phyloP scores from a whole-genome alignment of 2,113 vertebrate species.

The Lamprotornis superbus region DNA sequence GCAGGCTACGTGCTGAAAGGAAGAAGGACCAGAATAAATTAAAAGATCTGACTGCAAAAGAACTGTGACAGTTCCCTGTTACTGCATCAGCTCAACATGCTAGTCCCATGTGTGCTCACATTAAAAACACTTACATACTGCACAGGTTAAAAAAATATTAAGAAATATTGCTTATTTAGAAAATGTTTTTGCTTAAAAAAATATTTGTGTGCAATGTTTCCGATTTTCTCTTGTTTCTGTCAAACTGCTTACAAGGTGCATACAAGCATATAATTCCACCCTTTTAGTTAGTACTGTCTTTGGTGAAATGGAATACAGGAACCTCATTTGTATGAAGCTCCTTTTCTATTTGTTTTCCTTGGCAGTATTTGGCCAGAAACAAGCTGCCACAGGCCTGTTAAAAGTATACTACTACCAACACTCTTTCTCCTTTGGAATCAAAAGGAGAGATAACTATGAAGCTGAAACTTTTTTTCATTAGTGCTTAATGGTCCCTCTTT shows the following conservation, averaged over 20 bases:
- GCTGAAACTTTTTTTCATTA: background rate
- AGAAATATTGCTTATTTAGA: background rate
- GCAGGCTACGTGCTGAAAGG: constrained; percentile 67
- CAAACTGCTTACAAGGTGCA: background rate
- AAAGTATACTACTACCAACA: background rate
- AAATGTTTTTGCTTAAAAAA: background rate
- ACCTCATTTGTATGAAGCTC: background rate
- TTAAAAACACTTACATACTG: background rate
- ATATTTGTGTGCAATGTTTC: background rate
- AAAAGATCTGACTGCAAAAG: constrained; percentile 57
- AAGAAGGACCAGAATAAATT: constrained; percentile 76
- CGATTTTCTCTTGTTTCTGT: background rate
- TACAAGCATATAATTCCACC: background rate
- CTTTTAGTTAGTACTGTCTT: background rate
- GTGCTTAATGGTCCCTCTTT: background rate
- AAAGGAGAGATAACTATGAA: background rate
- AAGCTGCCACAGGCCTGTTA: background rate
- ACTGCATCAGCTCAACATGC: background rate
- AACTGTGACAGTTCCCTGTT: constrained; percentile 42
- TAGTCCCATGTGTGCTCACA: background rate
- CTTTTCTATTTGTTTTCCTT: background rate
- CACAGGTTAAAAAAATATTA: background rate
- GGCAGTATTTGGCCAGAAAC: background rate
- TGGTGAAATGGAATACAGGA: background rate
- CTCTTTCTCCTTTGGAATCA: background rate